Evolutionary conservation across 2,888 invertebrate genomes (phyloP), one percentile per base, ranked within the genome.

Genomic region (Caenorhabditis drosophilae): DNA sequence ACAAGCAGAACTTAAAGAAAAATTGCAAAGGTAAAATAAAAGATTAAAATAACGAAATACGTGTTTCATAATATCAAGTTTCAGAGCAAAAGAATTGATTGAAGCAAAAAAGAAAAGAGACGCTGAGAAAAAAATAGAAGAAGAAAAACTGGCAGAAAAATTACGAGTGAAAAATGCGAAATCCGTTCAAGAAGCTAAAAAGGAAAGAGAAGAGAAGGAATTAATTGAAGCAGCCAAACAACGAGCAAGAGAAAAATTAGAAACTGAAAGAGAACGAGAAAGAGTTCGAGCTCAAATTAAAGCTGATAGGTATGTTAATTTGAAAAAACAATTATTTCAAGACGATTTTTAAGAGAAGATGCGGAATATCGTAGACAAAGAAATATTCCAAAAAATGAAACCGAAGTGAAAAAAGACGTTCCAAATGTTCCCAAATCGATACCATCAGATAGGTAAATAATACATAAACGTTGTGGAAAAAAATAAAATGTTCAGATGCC

Each of bases 401-500:
- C 2, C 38, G 34, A 27, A 15, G 31, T 4, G 42, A 56, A 34
- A 35, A 57, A 38, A 12, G 41, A 46, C n/a, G n/a, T n/a, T 18
- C 26, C 23, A 20, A 26, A 50, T 6, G 31, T 12, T 15, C 16
- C 36, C 1, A 23, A 31, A 23, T 35, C 55, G 16, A 57, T 56
- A 0, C 62, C 59, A 18, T 61, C 61, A 12, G 61, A 61, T 42
- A 50, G 60, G n/a, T n/a, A n/a, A n/a, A n/a, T n/a, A n/a, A n/a
- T n/a, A n/a, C n/a, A n/a, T n/a, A n/a, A n/a, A n/a, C n/a, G n/a
- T n/a, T n/a, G n/a, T n/a, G n/a, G n/a, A n/a, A n/a, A n/a, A n/a
- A n/a, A n/a, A n/a, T n/a, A n/a, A n/a, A n/a, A n/a, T n/a, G n/a
- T 55, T 22, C 42, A 66, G 70, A 50, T 72, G 71, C 46, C 68